Evolutionary conservation across 2,888 invertebrate species (phyloP).

Genomic region (Fragum whitleyi): DNA sequence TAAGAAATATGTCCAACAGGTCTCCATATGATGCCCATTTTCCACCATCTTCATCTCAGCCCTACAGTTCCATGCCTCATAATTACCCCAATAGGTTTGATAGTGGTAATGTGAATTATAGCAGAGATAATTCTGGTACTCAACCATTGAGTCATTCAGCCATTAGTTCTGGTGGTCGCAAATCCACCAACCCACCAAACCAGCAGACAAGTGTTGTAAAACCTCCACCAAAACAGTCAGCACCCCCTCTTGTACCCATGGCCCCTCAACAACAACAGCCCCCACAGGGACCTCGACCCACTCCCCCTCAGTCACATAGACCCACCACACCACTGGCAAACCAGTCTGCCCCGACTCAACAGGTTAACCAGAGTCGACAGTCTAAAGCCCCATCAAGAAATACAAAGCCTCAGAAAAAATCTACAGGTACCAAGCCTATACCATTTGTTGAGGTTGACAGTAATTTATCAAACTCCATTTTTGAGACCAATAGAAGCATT

Average conservation of each 20-base stretch:
- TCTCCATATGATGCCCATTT: constrained; percentile 67
- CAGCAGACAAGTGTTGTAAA: constrained; percentile 66
- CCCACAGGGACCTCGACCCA: constrained; percentile 45
- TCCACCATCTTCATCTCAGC: constrained; percentile 64
- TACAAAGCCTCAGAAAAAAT: constrained; percentile 41
- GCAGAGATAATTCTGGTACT: constrained; percentile 64
- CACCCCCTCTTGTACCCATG: constrained; percentile 62
- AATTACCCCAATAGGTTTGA: constrained; percentile 65
- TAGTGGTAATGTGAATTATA: constrained; percentile 50
- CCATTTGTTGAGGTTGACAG: constrained; percentile 78
- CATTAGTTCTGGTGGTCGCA: constrained; percentile 68
- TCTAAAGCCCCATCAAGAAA: constrained; percentile 57
- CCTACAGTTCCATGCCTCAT: constrained; percentile 64
- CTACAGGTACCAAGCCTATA: constrained; percentile 64
- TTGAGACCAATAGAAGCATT: constrained; percentile 74
- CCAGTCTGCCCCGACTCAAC: constrained; percentile 61
- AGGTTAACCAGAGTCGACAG: constrained; percentile 63
- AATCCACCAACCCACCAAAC: constrained; percentile 68
- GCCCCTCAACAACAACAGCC: constrained; percentile 52
- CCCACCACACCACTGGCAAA: constrained; percentile 62
- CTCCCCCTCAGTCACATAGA: constrained; percentile 64
- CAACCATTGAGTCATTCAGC: constrained; percentile 74
- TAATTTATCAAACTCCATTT: constrained; percentile 68
- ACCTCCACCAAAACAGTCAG: constrained; percentile 68
- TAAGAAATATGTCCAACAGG: constrained; percentile 63